Base-by-base conservation (phyloP, 2,797 vertebrate species). In the Arnoldichthys spilopterus region DNA sequence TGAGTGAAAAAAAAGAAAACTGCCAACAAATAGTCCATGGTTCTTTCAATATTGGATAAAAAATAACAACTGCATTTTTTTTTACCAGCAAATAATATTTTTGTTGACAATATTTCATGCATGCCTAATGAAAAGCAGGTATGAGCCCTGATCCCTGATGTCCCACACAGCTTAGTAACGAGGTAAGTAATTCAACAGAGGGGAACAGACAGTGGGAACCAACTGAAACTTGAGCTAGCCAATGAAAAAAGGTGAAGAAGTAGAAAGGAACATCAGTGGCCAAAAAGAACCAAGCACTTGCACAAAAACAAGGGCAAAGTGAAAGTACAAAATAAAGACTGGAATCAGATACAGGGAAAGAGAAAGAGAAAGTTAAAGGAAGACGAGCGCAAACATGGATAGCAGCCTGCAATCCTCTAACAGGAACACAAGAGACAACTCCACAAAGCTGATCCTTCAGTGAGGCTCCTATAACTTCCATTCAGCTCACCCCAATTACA, bases 291-390 rank as follows among this genome's bases (percentile, higher is more conserved):
- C 54, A 34, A 53, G 24, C 6, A 45, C 77, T n/a, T 15, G 9
- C 11, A 5, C 56, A 28, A 20, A 70, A 69, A 34, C 3, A 13
- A 24, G 5, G 28, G 45, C n/a, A 70, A 37, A 68, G 69, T 22
- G 70, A 34, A 43, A 30, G 30, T 66, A 45, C 30, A 53, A 3
- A 47, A 18, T 45, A 72, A 45, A 8, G 26, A 15, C 30, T 63
- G 63, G 49, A 49, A 49, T 22, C 61, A 83, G 54, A 71, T 66
- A 76, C 76, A 79, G 64, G 84, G 67, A 49, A 54, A 62, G 6
- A 80, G 82, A 78, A 84, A 68, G 62, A 78, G n/a, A n/a, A n/a
- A n/a, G n/a, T n/a, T n/a, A n/a, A n/a, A n/a, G n/a, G 80, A 53
- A 1, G 53, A 54, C 9, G 22, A 56, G 11, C 83, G 64, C 54